Percentiles rank a stretch among this genome's conserved stretches.
Conservation (phyloP, 2,113 vertebrate genomes). For the Lutjanus erythropterus region DNA sequence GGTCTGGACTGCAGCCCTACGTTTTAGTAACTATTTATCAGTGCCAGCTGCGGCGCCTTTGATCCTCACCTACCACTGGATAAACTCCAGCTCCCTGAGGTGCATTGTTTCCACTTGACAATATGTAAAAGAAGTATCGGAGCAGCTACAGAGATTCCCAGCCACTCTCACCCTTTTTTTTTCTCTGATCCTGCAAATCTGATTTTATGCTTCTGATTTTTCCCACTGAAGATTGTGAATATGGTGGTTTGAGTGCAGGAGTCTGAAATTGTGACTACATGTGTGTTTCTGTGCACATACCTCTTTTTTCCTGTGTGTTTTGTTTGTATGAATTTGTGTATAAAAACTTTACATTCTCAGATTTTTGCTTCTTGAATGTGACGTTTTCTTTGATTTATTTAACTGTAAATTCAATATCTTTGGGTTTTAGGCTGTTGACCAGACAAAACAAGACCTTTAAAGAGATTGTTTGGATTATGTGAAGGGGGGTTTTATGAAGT, state of each 20-base stretch:
- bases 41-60: not conserved
- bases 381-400: too few species aligned
- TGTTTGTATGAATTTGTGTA: not conserved
- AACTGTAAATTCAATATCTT: too few species aligned
- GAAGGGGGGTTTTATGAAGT: too few species aligned
- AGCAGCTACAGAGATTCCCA: conserved; percentile 13
- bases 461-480: not conserved
- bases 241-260: not conserved
- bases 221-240: not conserved
- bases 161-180: not conserved
- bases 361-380: not conserved
- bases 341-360: not conserved
- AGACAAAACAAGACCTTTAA: not conserved
- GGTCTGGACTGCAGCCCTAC: conserved; percentile 2
- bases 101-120: not conserved
- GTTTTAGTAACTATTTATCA: not conserved
- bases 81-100: not conserved
- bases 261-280: not conserved
- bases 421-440: not conserved
- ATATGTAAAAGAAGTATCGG: not conserved
- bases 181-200: not conserved
- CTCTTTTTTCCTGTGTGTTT: not conserved
- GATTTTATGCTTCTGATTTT: conserved; percentile 12
- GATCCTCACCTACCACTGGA: conserved; percentile 10
- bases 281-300: not conserved